phyloP scores from a whole-genome alignment of 1,140 invertebrate genomes.

The Ceratosolen fusciceps region DNA sequence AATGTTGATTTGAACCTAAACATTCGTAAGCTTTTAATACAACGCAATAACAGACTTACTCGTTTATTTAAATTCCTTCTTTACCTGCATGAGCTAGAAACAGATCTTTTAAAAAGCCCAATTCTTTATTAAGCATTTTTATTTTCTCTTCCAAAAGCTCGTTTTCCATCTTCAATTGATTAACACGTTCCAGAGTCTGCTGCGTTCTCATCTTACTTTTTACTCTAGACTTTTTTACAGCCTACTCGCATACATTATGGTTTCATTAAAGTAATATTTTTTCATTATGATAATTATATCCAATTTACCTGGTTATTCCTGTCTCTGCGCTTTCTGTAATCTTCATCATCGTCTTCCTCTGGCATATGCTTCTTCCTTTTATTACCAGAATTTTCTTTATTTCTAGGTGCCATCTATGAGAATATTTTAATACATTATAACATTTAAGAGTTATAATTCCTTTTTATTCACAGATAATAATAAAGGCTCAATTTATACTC shows the following conservation, averaged over 20 bases:
- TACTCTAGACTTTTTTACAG: constrained; percentile 89
- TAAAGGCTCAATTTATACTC: too few relatives aligned
- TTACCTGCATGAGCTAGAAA: constrained; percentile 85
- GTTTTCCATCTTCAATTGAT: constrained; percentile 85
- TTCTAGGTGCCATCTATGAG: constrained; percentile 70
- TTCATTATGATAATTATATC: neutral
- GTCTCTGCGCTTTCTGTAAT: constrained; percentile 84
- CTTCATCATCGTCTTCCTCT: constrained; percentile 81
- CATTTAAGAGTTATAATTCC: too few relatives aligned
- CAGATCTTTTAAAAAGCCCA: constrained; percentile 89
- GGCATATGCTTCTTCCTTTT: constrained; percentile 60
- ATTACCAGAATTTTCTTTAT: constrained; percentile 65
- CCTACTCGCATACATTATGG: constrained; percentile 72
- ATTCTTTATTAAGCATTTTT: constrained; percentile 86
- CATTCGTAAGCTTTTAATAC: constrained; percentile 21
- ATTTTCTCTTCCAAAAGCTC: constrained; percentile 88
- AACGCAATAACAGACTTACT: constrained; percentile 8
- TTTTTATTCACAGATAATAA: too few relatives aligned
- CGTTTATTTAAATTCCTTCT: neutral
- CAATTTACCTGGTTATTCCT: constrained; percentile 84
- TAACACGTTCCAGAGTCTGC: constrained; percentile 85
- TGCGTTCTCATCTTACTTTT: constrained; percentile 88
- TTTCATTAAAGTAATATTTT: constrained; percentile 22
- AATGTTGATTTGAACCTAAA: constrained; percentile 64
- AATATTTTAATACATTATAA: neutral